Percentiles rank a stretch among this genome's conserved stretches.
phyloP scores from a whole-genome alignment of 2,888 invertebrate species.

The Muscina levida region DNA sequence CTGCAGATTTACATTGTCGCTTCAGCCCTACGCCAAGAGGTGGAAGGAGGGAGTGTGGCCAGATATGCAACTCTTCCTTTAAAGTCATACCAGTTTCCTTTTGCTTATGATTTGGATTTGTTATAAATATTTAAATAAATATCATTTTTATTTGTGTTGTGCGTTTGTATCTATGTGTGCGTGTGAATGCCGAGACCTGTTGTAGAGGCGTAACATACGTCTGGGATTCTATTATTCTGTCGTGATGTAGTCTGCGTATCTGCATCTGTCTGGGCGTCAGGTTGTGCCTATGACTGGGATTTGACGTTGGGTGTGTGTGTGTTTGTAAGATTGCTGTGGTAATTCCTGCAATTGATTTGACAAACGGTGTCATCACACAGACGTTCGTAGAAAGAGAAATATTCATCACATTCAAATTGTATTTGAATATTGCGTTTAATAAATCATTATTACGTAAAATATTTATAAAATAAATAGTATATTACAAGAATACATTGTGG shows the following conservation, averaged over 20 bases:
- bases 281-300: not conserved
- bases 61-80: no score
- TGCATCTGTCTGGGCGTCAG: not conserved
- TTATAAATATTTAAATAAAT: slow-evolving; percentile 39
- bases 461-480: no score
- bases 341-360: slow-evolving; percentile 67
- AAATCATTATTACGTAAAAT: no score
- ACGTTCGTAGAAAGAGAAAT: no score
- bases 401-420: no score
- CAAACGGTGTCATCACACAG: slow-evolving; percentile 54
- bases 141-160: slow-evolving; percentile 15
- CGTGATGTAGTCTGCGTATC: slow-evolving; percentile 36
- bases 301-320: not conserved
- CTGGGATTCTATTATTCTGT: slow-evolving; percentile 46
- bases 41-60: slow-evolving; percentile 13
- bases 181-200: slow-evolving; percentile 51
- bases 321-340: slow-evolving; percentile 52
- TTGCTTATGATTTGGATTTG: slow-evolving; percentile 30
- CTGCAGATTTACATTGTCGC: slow-evolving; percentile 34
- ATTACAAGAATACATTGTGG: no score
- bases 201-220: slow-evolving; percentile 58
- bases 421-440: no score
- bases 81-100: not conserved
- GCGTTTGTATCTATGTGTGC: not conserved
- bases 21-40: slow-evolving; percentile 23